A percentile compares a stretch with the other conserved stretches of the same genome.
phyloP scores from a whole-genome alignment of 2,113 vertebrate species.

The Eurypyga helias region DNA sequence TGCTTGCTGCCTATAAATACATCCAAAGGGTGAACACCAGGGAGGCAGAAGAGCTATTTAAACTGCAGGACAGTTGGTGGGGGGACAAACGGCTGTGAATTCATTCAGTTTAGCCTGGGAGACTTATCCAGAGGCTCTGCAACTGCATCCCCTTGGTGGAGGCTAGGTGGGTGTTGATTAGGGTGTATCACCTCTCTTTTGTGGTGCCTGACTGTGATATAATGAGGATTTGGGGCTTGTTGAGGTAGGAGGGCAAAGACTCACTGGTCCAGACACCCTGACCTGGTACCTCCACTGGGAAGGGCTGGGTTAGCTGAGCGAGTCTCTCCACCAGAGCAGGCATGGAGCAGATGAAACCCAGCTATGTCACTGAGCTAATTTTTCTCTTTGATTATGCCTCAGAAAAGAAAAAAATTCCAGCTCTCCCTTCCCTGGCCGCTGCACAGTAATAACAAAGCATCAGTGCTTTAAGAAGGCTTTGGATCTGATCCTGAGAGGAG shows the following conservation, averaged over 20 bases:
- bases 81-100: not conserved
- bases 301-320: not conserved
- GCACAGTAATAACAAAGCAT: not conserved
- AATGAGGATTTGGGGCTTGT: not conserved
- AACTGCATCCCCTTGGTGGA: not conserved
- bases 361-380: not conserved
- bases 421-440: not conserved
- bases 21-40: not conserved
- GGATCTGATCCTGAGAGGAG: conserved; percentile 41
- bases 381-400: not conserved
- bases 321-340: not conserved
- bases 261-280: not conserved
- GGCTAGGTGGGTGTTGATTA: not conserved
- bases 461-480: conserved; percentile 25
- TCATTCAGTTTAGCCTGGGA: not conserved
- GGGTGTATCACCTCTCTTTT: not conserved
- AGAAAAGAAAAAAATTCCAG: not conserved
- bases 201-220: not conserved
- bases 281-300: not conserved
- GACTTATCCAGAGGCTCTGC: not conserved
- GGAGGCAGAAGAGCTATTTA: not conserved
- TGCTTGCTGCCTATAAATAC: not conserved
- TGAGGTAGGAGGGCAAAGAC: not conserved
- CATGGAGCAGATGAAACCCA: not conserved
- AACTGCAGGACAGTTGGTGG: not conserved